A percentile compares a stretch with the other conserved stretches of the same genome.
These are phyloP conservation scores for Alligator mississippiensis DNA, from an alignment of 2,113 vertebrate species.

Conservation along the genomic window DNA sequence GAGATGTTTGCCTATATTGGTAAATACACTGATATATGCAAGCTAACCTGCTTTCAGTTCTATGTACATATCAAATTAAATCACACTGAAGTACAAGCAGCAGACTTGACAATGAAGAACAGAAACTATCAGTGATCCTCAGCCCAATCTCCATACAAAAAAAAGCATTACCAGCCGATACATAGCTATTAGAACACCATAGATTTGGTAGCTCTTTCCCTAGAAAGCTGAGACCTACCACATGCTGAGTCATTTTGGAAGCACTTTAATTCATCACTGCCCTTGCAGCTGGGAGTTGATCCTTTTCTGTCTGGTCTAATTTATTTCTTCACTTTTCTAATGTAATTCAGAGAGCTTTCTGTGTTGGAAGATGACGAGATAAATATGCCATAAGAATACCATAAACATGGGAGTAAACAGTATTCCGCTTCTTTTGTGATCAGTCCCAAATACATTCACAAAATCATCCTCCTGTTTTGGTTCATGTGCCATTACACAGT, in stretches of 20 bases:
- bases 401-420: background rate
- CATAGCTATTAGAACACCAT: background rate
- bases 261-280: background rate
- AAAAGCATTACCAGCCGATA: background rate
- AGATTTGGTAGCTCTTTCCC: background rate
- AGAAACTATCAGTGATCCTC: background rate
- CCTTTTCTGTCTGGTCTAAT: background rate
- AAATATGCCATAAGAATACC: too few relatives aligned
- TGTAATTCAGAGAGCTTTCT: background rate
- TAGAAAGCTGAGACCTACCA: background rate
- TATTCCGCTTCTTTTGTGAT: rapidly evolving
- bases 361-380: background rate
- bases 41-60: background rate
- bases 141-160: background rate
- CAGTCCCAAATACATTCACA: rapidly evolving
- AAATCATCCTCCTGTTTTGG: background rate
- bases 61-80: background rate
- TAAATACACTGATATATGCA: background rate
- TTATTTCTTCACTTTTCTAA: background rate
- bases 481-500: background rate
- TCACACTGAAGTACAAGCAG: background rate
- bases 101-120: background rate
- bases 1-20: rapidly evolving
- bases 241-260: background rate
- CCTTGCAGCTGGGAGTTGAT: background rate